Conservation (phyloP, 2,888 invertebrate species). For the Dolomedes plantarius region DNA sequence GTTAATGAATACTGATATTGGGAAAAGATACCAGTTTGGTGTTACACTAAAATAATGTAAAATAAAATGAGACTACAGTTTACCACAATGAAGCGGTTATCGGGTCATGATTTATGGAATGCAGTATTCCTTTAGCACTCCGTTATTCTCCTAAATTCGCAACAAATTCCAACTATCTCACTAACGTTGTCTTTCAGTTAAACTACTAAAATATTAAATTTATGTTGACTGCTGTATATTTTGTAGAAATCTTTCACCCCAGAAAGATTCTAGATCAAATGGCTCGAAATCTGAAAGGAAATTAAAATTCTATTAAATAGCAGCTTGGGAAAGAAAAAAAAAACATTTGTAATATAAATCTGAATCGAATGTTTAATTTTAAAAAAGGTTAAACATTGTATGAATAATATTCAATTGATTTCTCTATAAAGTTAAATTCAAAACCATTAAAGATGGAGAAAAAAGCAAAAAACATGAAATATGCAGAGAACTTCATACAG, state of each 20-base stretch:
- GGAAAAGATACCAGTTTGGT: conserved; percentile 23
- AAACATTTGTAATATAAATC: no score
- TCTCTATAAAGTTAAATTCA: no score
- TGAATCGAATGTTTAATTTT: no score
- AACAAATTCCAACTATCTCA: conserved; percentile 57
- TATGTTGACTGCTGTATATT: conserved; percentile 86
- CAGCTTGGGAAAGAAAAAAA: no score
- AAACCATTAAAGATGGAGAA: no score
- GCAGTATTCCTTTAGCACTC: conserved; percentile 51
- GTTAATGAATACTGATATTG: conserved; percentile 32
- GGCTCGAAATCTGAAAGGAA: conserved; percentile 85
- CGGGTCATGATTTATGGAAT: conserved; percentile 48
- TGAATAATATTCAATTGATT: no score
- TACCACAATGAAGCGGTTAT: conserved; percentile 21
- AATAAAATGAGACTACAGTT: conserved; percentile 49
- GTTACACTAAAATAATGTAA: conserved; percentile 32
- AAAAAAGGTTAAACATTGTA: no score
- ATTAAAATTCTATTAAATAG: conserved; percentile 44
- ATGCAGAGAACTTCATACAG: no score
- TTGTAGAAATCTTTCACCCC: conserved; percentile 90
- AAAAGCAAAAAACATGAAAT: no score
- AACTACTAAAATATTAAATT: conserved; percentile 26
- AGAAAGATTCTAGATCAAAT: conserved; percentile 93
- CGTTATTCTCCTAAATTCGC: conserved; percentile 21
- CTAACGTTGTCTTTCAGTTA: conserved; percentile 53